Evolutionary conservation across 2,797 vertebrate genomes (phyloP).

Genomic region (Periparus ater): DNA sequence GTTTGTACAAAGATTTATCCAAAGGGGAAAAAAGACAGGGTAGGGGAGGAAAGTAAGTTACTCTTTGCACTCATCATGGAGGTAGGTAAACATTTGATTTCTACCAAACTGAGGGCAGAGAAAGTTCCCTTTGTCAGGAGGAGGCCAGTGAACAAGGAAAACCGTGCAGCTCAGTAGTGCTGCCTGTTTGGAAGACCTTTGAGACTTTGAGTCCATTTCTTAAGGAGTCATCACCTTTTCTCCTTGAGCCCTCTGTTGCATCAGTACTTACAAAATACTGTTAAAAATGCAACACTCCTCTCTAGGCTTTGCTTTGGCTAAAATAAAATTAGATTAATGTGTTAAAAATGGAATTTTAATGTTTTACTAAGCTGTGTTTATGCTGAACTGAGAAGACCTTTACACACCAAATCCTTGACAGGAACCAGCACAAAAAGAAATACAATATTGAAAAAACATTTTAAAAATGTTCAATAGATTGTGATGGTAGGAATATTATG

Average conservation of each 20-base stretch:
- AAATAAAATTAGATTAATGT: not conserved
- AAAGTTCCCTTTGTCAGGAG: not conserved
- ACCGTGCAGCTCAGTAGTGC: not conserved
- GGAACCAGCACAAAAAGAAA: not conserved
- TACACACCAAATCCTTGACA: not conserved
- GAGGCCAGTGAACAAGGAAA: not conserved
- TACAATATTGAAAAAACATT: not conserved
- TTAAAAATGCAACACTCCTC: not conserved
- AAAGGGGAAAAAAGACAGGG: not conserved
- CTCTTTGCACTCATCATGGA: not conserved
- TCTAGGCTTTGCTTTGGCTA: not conserved
- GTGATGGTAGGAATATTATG: not conserved
- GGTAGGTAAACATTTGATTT: not conserved
- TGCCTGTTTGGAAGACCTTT: not conserved
- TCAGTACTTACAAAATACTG: not conserved
- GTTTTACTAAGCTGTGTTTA: not conserved
- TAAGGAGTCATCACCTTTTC: not conserved
- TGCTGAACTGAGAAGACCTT: not conserved
- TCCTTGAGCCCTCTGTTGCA: not conserved
- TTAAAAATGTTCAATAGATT: not conserved
- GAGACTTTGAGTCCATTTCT: not conserved
- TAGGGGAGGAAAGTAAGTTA: not conserved
- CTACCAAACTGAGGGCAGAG: not conserved
- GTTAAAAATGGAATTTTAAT: not conserved
- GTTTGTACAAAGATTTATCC: not conserved